Evolutionary conservation across 2,113 vertebrate genomes (phyloP).

Genomic region (Calypte anna): DNA sequence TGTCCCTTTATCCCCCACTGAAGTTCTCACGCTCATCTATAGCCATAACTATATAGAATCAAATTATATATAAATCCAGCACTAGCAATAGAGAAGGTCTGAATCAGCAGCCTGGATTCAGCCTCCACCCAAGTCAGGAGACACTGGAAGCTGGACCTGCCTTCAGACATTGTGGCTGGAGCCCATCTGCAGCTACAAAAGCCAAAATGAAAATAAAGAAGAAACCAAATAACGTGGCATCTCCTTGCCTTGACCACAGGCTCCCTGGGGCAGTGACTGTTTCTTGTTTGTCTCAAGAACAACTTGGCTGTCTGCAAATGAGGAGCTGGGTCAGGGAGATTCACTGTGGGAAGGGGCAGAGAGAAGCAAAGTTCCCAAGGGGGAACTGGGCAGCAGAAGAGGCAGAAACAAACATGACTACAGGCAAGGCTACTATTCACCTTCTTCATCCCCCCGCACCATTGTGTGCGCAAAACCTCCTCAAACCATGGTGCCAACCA

Average conservation of each 20-base stretch:
- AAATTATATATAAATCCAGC: neutral
- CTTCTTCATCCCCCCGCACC: neutral
- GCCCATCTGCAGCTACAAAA: conserved; percentile 26
- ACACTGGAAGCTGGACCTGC: neutral
- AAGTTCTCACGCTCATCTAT: neutral
- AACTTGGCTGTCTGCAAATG: conserved; percentile 7
- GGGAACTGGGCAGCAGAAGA: neutral
- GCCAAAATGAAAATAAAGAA: conserved; percentile 36
- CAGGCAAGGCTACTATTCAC: neutral
- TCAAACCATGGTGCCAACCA: neutral
- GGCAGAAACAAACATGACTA: neutral
- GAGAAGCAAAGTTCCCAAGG: neutral
- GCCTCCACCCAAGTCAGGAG: conserved; percentile 11
- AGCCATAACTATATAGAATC: neutral
- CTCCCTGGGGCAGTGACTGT: conserved; percentile 40
- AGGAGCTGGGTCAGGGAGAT: neutral
- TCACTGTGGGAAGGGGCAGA: rapidly evolving
- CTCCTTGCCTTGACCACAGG: conserved; percentile 18
- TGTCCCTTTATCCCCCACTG: neutral
- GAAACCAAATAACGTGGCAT: conserved; percentile 33
- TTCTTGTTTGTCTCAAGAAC: conserved; percentile 26
- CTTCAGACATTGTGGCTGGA: conserved; percentile 18
- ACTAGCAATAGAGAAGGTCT: conserved; percentile 19
- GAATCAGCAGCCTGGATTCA: neutral
- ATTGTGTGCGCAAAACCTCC: neutral